These are phyloP conservation scores for Xenus cinereus DNA, from an alignment of 2,113 vertebrate species.

Conservation along the genomic window DNA sequence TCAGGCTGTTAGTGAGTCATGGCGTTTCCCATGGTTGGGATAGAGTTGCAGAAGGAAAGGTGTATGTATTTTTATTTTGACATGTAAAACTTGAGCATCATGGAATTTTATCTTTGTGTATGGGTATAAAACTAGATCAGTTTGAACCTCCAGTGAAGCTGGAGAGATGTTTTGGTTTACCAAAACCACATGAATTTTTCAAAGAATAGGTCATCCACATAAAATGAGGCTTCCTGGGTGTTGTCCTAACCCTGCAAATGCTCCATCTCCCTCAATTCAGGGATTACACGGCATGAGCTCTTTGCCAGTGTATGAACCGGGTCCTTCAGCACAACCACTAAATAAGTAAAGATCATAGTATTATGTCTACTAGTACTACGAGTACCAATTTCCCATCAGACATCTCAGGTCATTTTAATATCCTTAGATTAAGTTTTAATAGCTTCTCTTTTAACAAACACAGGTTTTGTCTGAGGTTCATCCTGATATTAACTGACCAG, in stretches of 20 bases:
- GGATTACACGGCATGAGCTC: neutral
- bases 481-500: neutral
- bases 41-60: neutral
- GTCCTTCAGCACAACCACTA: neutral
- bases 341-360: neutral
- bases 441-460: neutral
- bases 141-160: neutral
- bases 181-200: neutral
- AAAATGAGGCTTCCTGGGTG: neutral
- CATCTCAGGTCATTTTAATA: neutral
- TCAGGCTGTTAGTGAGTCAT: neutral
- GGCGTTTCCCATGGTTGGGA: neutral
- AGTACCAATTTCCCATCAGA: neutral
- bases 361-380: neutral
- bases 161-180: neutral
- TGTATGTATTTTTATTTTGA: neutral
- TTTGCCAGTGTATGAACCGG: neutral
- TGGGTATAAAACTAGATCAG: fast-evolving
- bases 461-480: neutral
- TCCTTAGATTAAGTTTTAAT: neutral
- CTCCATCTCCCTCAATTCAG: neutral
- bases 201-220: neutral
- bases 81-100: neutral
- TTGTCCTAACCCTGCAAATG: neutral
- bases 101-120: neutral